Conservation (phyloP, 2,888 invertebrate genomes). For the Nomada fabriciana region DNA sequence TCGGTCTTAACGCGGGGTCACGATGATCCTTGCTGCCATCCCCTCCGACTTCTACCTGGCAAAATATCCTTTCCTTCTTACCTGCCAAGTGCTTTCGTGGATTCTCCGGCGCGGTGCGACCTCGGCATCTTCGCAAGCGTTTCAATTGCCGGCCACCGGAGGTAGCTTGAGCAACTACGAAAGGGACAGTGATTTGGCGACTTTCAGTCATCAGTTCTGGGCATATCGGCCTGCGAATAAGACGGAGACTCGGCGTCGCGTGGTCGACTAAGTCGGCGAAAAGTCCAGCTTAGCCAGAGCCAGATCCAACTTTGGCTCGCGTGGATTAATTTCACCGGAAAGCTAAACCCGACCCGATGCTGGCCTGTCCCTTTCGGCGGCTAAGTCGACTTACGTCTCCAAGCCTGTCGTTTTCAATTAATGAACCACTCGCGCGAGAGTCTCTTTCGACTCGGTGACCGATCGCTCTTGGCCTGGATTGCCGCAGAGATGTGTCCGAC, state of each 20-base stretch:
- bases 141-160: too few species aligned
- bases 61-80: too few species aligned
- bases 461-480: constrained; percentile 49
- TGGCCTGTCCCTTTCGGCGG: constrained; percentile 45
- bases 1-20: constrained; percentile 67
- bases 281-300: constrained; percentile 71
- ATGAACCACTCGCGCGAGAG: constrained; percentile 65
- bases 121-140: too few species aligned
- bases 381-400: constrained; percentile 68
- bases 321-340: constrained; percentile 77
- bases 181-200: constrained; percentile 4
- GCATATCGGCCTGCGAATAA: constrained; percentile 52
- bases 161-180: neutral
- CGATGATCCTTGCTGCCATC: constrained; percentile 33
- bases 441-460: constrained; percentile 46
- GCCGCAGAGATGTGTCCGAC: constrained; percentile 12
- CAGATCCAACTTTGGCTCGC: constrained; percentile 74
- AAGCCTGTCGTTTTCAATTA: constrained; percentile 68
- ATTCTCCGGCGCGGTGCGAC: neutral
- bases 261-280: constrained; percentile 72
- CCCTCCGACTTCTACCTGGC: neutral
- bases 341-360: constrained; percentile 71
- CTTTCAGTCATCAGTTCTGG: constrained; percentile 19
- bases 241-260: constrained; percentile 63
- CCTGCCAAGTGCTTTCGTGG: neutral